Conservation (phyloP, 2,888 invertebrate genomes). For the Callyntrura guangdongensis region DNA sequence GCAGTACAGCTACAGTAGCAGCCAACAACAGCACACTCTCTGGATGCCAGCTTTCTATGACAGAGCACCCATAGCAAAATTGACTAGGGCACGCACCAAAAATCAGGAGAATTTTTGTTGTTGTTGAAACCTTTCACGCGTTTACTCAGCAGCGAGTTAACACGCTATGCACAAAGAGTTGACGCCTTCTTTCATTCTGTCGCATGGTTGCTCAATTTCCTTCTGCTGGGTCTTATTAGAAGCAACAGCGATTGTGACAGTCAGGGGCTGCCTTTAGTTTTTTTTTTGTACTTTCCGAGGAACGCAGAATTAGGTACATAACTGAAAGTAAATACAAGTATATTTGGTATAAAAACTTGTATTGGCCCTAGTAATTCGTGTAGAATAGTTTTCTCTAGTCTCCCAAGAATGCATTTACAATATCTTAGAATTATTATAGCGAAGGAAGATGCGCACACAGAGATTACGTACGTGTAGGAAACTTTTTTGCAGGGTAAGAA, state of each 20-base stretch:
- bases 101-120: slow-evolving; percentile 29
- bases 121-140: slow-evolving; percentile 63
- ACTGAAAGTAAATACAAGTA: neutral
- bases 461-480: neutral
- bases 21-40: neutral
- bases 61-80: slow-evolving; percentile 64
- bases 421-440: neutral
- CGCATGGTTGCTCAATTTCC: slow-evolving; percentile 68
- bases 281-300: neutral
- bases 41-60: neutral
- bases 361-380: neutral
- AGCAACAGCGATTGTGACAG: neutral
- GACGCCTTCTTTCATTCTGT: slow-evolving; percentile 58
- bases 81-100: slow-evolving; percentile 73
- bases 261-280: slow-evolving; percentile 2
- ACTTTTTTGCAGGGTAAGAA: slow-evolving; percentile 28
- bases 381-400: neutral
- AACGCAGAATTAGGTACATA: neutral
- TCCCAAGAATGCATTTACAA: neutral
- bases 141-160: slow-evolving; percentile 45
- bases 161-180: slow-evolving; percentile 55
- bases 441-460: no score
- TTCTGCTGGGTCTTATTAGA: slow-evolving; percentile 31
- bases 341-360: neutral
- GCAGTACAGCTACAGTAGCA: neutral